These are phyloP conservation scores for Falco concolor DNA, from an alignment of 2,797 vertebrate genomes.

Conservation along the genomic window DNA sequence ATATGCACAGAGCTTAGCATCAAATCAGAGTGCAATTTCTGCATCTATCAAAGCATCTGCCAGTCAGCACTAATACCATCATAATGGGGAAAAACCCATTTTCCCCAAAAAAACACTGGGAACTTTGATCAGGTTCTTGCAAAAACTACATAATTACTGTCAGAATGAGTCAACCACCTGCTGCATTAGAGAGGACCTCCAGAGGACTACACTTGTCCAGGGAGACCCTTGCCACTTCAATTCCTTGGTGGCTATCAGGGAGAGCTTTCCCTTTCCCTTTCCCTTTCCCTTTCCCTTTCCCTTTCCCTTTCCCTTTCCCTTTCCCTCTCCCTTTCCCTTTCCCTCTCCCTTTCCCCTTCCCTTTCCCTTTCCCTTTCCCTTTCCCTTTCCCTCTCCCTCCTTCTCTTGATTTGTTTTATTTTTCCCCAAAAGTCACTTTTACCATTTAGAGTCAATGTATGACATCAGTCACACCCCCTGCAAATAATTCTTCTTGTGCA, in stretches of 20 bases:
- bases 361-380: background rate
- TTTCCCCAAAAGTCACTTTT: background rate
- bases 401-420: background rate
- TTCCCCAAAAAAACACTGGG: accelerated
- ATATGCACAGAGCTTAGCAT: background rate
- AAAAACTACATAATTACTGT: background rate
- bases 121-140: background rate
- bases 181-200: background rate
- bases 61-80: background rate
- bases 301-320: background rate
- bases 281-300: too few species aligned
- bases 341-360: background rate
- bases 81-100: background rate
- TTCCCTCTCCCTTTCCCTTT: background rate
- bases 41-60: background rate
- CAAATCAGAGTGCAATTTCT: background rate
- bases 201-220: accelerated
- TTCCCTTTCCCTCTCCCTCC: too few species aligned
- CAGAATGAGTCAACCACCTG: background rate
- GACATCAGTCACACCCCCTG: background rate
- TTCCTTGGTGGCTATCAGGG: background rate
- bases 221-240: background rate
- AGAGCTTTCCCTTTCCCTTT: background rate
- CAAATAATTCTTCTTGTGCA: background rate
- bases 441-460: background rate